Evolutionary conservation across 2,888 invertebrate species (phyloP).

Genomic region (Metalampra italica): DNA sequence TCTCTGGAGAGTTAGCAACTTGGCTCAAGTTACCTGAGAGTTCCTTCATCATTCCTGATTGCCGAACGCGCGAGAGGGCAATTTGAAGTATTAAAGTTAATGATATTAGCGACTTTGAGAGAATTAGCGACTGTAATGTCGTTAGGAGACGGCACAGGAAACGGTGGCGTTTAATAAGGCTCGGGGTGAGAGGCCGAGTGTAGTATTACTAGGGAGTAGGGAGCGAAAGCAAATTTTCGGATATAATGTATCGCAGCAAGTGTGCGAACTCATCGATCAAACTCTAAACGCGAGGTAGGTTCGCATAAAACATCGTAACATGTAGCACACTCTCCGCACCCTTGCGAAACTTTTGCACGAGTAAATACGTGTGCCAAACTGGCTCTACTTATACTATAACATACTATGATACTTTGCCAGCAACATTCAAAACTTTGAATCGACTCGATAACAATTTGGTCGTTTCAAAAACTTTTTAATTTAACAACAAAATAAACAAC

Average conservation of each 20-base stretch:
- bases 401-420: conserved; percentile 23
- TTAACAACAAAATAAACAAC: neutral
- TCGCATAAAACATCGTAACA: conserved; percentile 23
- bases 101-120: conserved; percentile 47
- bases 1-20: conserved; percentile 10
- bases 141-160: conserved; percentile 47
- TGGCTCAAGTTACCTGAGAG: conserved; percentile 26
- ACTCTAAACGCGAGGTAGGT: conserved; percentile 30
- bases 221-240: conserved; percentile 29
- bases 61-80: conserved; percentile 32
- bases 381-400: conserved; percentile 14
- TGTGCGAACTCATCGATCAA: conserved; percentile 63
- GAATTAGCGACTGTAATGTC: conserved; percentile 50
- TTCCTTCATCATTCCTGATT: conserved; percentile 39
- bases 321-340: conserved; percentile 22
- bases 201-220: conserved; percentile 8
- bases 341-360: conserved; percentile 32
- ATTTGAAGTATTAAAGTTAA: conserved; percentile 53
- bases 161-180: conserved; percentile 47
- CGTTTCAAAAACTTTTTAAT: neutral
- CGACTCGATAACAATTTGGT: conserved; percentile 1
- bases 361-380: conserved; percentile 34
- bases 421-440: conserved; percentile 24
- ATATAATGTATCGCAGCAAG: conserved; percentile 52
- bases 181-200: conserved; percentile 23